Conservation (phyloP, 1,140 invertebrate species). For the Aethina tumida region DNA sequence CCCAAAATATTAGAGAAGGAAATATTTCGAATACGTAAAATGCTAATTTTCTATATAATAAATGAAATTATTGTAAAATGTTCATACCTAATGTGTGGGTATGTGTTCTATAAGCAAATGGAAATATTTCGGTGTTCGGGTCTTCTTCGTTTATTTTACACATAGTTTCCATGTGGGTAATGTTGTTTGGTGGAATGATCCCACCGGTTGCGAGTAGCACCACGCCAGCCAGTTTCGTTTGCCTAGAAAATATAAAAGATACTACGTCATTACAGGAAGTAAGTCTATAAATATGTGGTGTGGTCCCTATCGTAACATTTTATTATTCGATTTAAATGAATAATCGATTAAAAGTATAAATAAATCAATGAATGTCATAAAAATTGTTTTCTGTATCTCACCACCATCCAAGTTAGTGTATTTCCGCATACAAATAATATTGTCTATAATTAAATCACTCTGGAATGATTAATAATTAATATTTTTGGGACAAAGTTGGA, state of each 20-base stretch:
- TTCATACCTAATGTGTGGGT: conserved; percentile 75
- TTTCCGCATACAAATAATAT: neutral
- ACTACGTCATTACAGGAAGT: neutral
- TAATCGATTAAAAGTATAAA: neutral
- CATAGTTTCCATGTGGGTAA: conserved; percentile 80
- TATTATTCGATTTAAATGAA: neutral
- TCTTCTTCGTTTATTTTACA: conserved; percentile 72
- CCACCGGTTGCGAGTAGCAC: conserved; percentile 77
- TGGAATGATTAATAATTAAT: too few relatives aligned
- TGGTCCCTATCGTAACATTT: neutral
- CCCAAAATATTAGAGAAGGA: neutral
- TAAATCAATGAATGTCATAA: neutral
- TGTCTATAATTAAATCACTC: too few relatives aligned
- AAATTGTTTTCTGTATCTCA: neutral
- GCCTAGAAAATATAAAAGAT: too few relatives aligned
- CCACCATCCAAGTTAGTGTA: neutral
- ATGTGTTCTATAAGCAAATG: conserved; percentile 92
- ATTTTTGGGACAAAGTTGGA: too few relatives aligned
- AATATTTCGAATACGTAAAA: neutral
- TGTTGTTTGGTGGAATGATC: conserved; percentile 53
- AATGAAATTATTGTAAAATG: neutral
- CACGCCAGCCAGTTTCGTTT: conserved; percentile 72
- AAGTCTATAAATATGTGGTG: too few relatives aligned
- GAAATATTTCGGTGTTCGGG: conserved; percentile 79
- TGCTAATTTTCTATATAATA: neutral